Percentiles rank a stretch among this genome's conserved stretches.
These are phyloP conservation scores for Prosapia bicincta DNA, from an alignment of 2,888 invertebrate species.

Conservation along the genomic window DNA sequence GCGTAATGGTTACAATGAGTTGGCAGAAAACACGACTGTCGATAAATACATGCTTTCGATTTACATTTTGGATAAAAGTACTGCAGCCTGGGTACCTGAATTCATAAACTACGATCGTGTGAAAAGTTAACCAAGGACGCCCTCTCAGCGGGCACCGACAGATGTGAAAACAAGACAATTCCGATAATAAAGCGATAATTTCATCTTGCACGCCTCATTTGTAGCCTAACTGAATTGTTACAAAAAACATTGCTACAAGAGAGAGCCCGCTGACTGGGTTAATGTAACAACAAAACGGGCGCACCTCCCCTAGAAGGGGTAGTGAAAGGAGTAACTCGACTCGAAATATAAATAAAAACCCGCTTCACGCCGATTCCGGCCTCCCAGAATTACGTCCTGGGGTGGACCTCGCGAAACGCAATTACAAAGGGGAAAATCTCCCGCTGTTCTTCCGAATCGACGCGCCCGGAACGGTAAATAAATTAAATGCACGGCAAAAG, in stretches of 20 bases:
- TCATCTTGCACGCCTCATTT: conserved; percentile 8
- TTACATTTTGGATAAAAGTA: too few relatives aligned
- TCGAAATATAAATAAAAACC: conserved; percentile 15
- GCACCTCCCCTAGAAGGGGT: conserved; percentile 16
- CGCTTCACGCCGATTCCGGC: conserved; percentile 5
- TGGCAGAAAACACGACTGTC: too few relatives aligned
- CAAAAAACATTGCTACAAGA: not conserved
- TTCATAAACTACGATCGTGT: not conserved
- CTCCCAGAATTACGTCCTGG: not conserved
- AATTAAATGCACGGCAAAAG: not conserved
- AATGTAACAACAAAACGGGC: conserved; percentile 23
- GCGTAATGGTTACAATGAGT: too few relatives aligned
- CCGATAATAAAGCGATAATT: conserved; percentile 24
- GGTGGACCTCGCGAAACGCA: not conserved
- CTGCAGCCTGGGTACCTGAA: too few relatives aligned
- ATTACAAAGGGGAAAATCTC: not conserved
- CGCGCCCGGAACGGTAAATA: not conserved
- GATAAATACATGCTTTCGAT: too few relatives aligned
- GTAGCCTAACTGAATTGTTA: not conserved
- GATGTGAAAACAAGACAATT: conserved; percentile 27
- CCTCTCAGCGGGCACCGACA: conserved; percentile 16
- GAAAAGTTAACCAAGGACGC: not conserved
- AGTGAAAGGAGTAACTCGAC: conserved; percentile 15
- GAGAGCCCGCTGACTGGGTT: not conserved
- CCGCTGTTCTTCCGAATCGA: not conserved